Conservation (phyloP, 53 echinoderm and acorn worm species). For the Mesocentrotus franciscanus region DNA sequence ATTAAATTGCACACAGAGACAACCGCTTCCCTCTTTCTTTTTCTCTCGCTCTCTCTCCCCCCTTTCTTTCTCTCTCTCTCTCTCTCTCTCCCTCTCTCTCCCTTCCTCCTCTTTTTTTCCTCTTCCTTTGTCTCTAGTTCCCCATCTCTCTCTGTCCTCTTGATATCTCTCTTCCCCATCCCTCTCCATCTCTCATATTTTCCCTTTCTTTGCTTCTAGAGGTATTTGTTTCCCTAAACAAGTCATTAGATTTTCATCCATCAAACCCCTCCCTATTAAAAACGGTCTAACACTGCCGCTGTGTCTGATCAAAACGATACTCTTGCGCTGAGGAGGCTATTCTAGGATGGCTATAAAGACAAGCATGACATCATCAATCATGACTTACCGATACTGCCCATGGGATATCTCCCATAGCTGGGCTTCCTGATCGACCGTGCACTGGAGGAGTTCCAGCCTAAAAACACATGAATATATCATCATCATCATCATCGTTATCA, state of each 20-base stretch:
- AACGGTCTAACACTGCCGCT: background rate
- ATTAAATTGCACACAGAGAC: background rate
- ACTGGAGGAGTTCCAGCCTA: conserved; percentile 35
- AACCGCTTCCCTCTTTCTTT: background rate
- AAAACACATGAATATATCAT: conserved; percentile 47
- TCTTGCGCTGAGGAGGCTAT: background rate
- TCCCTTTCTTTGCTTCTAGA: background rate
- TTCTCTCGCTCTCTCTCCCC: background rate
- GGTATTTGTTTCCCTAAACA: background rate
- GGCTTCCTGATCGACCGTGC: conserved; percentile 59
- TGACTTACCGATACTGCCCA: conserved; percentile 87
- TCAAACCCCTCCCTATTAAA: background rate
- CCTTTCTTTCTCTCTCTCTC: background rate
- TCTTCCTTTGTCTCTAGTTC: too few species aligned
- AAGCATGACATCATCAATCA: background rate
- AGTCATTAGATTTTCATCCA: background rate
- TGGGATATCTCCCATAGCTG: conserved; percentile 71
- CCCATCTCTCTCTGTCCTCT: too few species aligned
- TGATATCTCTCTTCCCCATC: too few species aligned
- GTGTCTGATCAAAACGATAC: background rate
- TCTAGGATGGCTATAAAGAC: background rate
- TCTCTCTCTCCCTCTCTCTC: background rate
- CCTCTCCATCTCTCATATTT: background rate
- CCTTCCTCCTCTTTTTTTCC: too few species aligned
- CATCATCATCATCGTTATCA: background rate